These are phyloP conservation scores for Unio pictorum DNA, from an alignment of 2,888 invertebrate species.

Conservation along the genomic window DNA sequence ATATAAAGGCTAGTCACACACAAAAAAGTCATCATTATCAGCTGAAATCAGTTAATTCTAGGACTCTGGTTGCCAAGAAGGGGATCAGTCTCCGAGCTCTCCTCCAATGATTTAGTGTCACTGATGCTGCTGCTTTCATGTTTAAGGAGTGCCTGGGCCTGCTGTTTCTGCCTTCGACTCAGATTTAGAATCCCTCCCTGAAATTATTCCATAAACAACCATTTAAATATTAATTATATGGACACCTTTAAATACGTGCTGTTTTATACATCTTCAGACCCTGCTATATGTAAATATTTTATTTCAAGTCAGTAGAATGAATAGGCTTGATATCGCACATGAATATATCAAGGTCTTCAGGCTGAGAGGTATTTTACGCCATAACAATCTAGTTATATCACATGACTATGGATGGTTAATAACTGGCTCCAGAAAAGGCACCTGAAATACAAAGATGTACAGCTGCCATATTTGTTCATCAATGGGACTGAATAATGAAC, in stretches of 20 bases:
- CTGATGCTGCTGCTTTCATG: slow-evolving; percentile 1
- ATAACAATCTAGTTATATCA: too few species aligned
- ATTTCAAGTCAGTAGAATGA: not conserved
- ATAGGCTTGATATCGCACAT: not conserved
- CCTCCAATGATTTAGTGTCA: not conserved
- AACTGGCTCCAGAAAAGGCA: too few species aligned
- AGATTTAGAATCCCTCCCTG: slow-evolving; percentile 65
- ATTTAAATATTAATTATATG: slow-evolving; percentile 3
- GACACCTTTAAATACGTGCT: not conserved
- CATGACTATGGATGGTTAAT: too few species aligned
- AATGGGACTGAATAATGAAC: too few species aligned
- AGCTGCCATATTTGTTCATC: too few species aligned
- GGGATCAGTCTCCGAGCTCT: slow-evolving; percentile 18
- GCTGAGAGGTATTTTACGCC: too few species aligned
- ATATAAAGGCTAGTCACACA: too few species aligned
- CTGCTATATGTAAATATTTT: too few species aligned
- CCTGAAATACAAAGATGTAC: too few species aligned
- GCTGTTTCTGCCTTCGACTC: slow-evolving; percentile 54
- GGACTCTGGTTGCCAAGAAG: slow-evolving; percentile 14
- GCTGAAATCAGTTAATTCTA: not conserved
- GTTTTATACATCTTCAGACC: too few species aligned
- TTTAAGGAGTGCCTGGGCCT: slow-evolving; percentile 11
- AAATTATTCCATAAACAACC: slow-evolving; percentile 5
- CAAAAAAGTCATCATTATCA: too few species aligned
- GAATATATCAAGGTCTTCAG: not conserved